Conservation (phyloP, 2,797 vertebrate species). For the Allobates femoralis region DNA sequence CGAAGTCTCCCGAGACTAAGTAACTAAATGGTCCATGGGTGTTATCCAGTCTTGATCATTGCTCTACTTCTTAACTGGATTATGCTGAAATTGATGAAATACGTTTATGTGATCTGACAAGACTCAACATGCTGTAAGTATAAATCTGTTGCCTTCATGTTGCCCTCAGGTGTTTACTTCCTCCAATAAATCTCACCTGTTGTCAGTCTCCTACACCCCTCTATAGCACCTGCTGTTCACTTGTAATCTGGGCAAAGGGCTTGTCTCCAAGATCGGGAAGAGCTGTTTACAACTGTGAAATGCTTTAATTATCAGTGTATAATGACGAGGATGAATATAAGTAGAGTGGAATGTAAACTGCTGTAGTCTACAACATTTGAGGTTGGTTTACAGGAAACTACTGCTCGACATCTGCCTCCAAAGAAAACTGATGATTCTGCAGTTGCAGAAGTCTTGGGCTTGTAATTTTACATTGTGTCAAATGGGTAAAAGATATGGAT, state of each 20-base stretch:
- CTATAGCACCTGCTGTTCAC: slow-evolving; percentile 39
- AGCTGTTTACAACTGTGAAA: slow-evolving; percentile 53
- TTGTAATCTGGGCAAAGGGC: slow-evolving; percentile 19
- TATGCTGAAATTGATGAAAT: neutral
- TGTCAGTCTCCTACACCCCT: neutral
- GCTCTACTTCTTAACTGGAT: neutral
- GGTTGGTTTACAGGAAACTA: neutral
- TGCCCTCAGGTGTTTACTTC: neutral
- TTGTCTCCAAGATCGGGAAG: neutral
- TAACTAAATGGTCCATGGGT: neutral
- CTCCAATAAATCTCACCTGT: neutral
- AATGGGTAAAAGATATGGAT: neutral
- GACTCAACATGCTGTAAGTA: neutral
- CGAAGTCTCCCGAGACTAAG: no score
- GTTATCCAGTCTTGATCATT: neutral
- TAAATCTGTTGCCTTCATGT: neutral
- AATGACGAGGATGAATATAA: slow-evolving; percentile 24
- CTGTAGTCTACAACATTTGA: neutral
- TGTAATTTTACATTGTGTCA: neutral
- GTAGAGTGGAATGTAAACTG: slow-evolving; percentile 4
- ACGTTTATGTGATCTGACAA: neutral
- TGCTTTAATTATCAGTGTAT: slow-evolving; percentile 52
- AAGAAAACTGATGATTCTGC: neutral
- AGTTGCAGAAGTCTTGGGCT: neutral
- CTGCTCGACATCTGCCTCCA: neutral